Evolutionary conservation across 2,113 vertebrate genomes (phyloP).

Genomic region (Riparia riparia): DNA sequence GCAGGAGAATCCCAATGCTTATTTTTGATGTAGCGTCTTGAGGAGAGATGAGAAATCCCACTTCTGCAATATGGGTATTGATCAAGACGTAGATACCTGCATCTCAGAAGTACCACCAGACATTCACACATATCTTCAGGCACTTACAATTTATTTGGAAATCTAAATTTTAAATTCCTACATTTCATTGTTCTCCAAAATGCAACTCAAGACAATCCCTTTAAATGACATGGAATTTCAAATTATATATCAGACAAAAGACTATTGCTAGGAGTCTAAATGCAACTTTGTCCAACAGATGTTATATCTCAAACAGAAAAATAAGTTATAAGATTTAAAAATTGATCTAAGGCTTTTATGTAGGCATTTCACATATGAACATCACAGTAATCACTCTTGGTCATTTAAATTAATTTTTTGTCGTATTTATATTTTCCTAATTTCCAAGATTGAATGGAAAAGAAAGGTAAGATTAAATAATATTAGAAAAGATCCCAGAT

Average conservation of each 20-base stretch:
- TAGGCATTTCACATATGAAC: accelerated
- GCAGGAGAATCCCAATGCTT: background rate
- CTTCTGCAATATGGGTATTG: background rate
- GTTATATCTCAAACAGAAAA: background rate
- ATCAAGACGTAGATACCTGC: background rate
- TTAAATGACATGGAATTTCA: background rate
- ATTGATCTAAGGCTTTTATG: background rate
- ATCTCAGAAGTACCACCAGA: background rate
- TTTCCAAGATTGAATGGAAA: background rate
- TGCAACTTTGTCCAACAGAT: background rate
- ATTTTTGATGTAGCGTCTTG: background rate
- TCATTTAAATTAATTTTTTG: background rate
- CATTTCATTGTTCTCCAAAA: background rate
- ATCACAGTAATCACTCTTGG: background rate
- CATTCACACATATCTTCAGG: background rate
- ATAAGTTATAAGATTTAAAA: background rate
- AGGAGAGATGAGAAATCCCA: background rate
- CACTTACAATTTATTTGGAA: background rate
- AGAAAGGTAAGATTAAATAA: background rate
- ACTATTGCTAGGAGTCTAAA: background rate
- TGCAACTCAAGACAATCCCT: background rate
- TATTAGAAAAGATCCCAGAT: background rate
- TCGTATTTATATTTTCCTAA: background rate
- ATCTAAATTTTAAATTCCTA: background rate
- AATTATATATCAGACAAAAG: background rate